phyloP scores from a whole-genome alignment of 2,888 invertebrate genomes.

The Dryococelus australis region DNA sequence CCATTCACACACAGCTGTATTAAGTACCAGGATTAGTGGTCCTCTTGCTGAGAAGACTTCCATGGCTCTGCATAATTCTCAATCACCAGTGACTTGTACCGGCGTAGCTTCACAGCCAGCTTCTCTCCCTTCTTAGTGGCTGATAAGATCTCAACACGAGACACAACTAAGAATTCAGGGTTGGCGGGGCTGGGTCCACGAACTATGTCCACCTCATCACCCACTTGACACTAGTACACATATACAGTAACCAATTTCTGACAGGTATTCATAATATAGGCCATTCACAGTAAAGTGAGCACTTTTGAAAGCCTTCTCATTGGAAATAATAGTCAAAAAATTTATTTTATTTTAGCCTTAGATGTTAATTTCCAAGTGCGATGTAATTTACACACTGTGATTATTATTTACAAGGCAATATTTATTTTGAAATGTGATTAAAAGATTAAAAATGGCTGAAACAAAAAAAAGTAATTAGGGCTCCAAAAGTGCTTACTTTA shows the following conservation, averaged over 20 bases:
- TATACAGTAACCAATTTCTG: slow-evolving; percentile 27
- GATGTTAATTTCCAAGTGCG: no score
- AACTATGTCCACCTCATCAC: slow-evolving; percentile 82
- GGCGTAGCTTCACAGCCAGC: slow-evolving; percentile 68
- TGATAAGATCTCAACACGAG: slow-evolving; percentile 71
- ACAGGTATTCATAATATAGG: neutral
- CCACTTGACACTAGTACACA: slow-evolving; percentile 65
- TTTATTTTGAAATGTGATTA: no score
- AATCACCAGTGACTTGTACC: slow-evolving; percentile 73
- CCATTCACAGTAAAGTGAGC: no score
- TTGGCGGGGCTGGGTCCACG: slow-evolving; percentile 72
- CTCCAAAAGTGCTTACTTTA: no score
- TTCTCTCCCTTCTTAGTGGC: slow-evolving; percentile 64
- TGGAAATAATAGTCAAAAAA: no score
- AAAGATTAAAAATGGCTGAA: no score
- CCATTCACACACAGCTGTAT: neutral
- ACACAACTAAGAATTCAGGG: slow-evolving; percentile 71
- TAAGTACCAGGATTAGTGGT: neutral
- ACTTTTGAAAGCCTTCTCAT: no score
- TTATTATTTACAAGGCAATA: no score
- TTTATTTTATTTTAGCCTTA: no score
- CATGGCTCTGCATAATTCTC: slow-evolving; percentile 74
- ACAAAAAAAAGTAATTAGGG: no score
- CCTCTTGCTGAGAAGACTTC: slow-evolving; percentile 51
- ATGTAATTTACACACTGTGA: no score